Base-by-base conservation (phyloP, 2,888 invertebrate genomes). In the Arrhopalites spinosus region DNA sequence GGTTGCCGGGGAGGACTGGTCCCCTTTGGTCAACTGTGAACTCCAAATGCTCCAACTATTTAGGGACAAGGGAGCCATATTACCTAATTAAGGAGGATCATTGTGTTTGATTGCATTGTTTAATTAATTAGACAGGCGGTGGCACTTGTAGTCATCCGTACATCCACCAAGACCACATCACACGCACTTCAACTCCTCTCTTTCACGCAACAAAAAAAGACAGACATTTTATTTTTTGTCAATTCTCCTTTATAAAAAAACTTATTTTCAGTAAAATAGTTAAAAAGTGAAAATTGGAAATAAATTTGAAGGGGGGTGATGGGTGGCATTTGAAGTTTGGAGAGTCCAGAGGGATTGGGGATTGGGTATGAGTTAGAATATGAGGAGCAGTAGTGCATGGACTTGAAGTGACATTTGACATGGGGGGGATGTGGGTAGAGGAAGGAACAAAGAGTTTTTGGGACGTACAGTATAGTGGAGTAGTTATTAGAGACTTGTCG, bases 301-400 rank as follows among this genome's bases (percentile, higher is more conserved):
- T n/a, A n/a, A n/a, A n/a, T n/a, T n/a, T n/a, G n/a, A n/a, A n/a
- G n/a, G n/a, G n/a, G n/a, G n/a, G n/a, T n/a, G n/a, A n/a, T n/a
- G n/a, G n/a, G n/a, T n/a, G n/a, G n/a, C n/a, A n/a, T 36, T 36
- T 36, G 36, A 36, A 36, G 36, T 36, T 36, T 36, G 5, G 36
- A 36, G 5, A 36, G 5, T 36, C 36, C 36, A 3, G 8, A 3
- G 29, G 13, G 36, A 59, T 23, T 36, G 68, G 7, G 45, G 27
- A 13, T 20, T 7, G 17, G 20, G 59, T 20, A 27, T 30, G 30
- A 56, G 66, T 63, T 68, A 66, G 73, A 78, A 78, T 78, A 78
- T 78, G 73, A 76, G 73, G 76, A 69, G 75, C 78, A 78, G 67
- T 70, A 78, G 78, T 78, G 78, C 78, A 75, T 78, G 76, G 73